Evolutionary conservation across 1,140 invertebrate species (phyloP).

Genomic region (Lepidurus arcticus): DNA sequence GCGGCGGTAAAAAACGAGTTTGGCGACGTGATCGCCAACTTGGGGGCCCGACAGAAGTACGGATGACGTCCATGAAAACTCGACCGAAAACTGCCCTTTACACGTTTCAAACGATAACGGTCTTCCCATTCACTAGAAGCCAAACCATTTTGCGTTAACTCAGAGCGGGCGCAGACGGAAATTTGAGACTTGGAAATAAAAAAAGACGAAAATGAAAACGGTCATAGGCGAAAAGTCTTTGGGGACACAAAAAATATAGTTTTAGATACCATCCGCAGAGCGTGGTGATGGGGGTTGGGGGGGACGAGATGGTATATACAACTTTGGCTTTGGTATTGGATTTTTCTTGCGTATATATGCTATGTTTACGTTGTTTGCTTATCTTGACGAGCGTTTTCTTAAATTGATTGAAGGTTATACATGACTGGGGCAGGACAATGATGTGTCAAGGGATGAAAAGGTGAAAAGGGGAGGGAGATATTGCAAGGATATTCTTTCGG

Average conservation of each 20-base stretch:
- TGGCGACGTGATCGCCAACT: neutral
- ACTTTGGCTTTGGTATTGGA: slow-evolving; percentile 13
- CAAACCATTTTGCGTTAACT: neutral
- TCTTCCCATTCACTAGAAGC: neutral
- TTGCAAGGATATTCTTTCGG: neutral
- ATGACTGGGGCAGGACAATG: neutral
- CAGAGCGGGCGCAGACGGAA: neutral
- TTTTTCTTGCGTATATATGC: neutral
- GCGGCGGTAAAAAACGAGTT: neutral
- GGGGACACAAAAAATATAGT: neutral
- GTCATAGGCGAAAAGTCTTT: neutral
- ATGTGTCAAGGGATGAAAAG: neutral
- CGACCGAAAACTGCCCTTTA: neutral
- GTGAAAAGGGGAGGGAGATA: neutral
- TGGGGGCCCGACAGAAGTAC: neutral
- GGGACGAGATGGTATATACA: neutral
- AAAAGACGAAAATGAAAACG: neutral
- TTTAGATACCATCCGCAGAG: neutral
- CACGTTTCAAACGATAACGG: neutral
- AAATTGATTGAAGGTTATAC: neutral
- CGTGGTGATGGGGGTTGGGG: neutral
- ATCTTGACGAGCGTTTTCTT: neutral
- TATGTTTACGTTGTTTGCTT: neutral
- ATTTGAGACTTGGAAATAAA: neutral
- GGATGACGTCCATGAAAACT: neutral